Evolutionary conservation across 1,140 invertebrate genomes (phyloP).

Genomic region (Saccostrea echinata): DNA sequence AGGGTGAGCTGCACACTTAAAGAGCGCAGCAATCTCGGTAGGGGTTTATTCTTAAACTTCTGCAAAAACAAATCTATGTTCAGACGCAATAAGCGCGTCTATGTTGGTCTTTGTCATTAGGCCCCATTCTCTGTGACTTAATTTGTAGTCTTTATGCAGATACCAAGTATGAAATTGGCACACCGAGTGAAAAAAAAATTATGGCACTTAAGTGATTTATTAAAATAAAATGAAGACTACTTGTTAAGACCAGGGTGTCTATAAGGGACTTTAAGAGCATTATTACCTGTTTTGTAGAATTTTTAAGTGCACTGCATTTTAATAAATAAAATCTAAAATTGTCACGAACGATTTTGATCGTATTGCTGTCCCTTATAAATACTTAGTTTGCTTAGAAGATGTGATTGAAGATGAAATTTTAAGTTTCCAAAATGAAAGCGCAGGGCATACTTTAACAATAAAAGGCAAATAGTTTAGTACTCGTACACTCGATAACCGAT

Average conservation of each 20-base stretch:
- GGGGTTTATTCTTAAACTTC: constrained; percentile 21
- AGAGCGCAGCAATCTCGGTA: not conserved
- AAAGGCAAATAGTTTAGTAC: no score
- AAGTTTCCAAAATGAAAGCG: not conserved
- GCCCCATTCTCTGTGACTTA: not conserved
- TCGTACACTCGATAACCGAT: no score
- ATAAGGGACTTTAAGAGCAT: not conserved
- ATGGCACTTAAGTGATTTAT: constrained; percentile 29
- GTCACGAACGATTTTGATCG: constrained; percentile 10
- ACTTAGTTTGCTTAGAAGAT: constrained; percentile 10
- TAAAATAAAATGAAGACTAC: constrained; percentile 23
- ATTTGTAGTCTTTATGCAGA: not conserved
- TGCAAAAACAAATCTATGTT: constrained; percentile 25
- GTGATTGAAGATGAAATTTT: not conserved
- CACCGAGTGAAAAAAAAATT: not conserved
- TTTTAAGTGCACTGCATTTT: constrained; percentile 4
- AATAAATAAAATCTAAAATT: constrained; percentile 33
- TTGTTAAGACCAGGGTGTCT: not conserved
- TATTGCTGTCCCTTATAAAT: not conserved
- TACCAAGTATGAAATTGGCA: not conserved
- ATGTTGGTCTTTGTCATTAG: not conserved
- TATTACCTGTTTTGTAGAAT: constrained; percentile 30
- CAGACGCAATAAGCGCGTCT: not conserved
- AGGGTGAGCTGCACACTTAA: constrained; percentile 2
- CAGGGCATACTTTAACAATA: not conserved